phyloP scores from a whole-genome alignment of 2,888 invertebrate species.

The Sthenelais limicola region DNA sequence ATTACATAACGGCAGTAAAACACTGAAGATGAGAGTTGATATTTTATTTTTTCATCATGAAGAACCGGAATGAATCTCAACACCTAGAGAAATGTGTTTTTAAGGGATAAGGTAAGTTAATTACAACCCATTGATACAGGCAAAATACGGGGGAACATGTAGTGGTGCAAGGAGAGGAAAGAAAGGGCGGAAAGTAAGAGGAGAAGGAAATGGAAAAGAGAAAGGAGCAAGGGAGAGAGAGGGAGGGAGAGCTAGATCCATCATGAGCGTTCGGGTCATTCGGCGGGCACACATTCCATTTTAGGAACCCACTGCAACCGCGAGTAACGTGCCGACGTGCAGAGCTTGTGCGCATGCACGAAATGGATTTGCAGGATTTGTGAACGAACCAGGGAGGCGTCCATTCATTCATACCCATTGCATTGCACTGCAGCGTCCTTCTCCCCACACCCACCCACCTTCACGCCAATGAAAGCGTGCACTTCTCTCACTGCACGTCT shows the following conservation, averaged over 20 bases:
- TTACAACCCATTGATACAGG: no score
- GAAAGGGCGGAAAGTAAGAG: background rate
- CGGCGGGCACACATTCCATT: conserved; percentile 20
- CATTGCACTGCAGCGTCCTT: background rate
- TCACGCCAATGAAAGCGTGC: background rate
- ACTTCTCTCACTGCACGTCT: no score
- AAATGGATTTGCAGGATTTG: background rate
- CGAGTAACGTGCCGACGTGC: background rate
- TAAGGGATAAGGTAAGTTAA: no score
- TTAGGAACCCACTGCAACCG: background rate
- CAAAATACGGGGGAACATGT: no score
- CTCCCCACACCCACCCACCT: background rate
- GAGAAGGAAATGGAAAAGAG: background rate
- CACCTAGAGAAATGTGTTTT: no score
- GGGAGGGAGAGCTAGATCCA: conserved; percentile 3
- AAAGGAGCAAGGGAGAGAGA: conserved; percentile 5
- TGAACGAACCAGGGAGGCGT: conserved; percentile 11
- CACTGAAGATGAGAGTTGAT: no score
- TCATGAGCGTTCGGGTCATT: conserved; percentile 1
- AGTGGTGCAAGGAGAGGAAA: background rate
- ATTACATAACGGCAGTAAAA: no score
- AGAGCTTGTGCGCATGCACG: conserved; percentile 20
- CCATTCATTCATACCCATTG: conserved; percentile 6
- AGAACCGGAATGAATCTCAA: no score
- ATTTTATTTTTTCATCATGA: no score